Evolutionary conservation across 2,888 invertebrate genomes (phyloP), one percentile per base, ranked within the genome.

Genomic region (Odontocerum albicorne): DNA sequence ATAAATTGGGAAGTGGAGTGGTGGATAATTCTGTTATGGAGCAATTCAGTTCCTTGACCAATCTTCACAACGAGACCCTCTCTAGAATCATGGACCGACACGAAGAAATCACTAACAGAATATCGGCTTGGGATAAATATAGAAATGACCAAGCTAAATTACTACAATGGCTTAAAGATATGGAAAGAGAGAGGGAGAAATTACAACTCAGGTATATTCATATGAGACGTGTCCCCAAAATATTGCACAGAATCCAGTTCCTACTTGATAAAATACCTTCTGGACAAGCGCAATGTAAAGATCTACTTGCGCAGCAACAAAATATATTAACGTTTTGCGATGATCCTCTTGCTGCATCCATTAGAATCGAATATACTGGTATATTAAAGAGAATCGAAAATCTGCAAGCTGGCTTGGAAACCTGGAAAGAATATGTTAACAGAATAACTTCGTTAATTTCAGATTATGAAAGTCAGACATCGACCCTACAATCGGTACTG

Each of bases 151-250:
- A 90, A 67, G 83, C 82, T 0, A 80, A 81, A 45, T 71, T 93
- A 3, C 73, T 92, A n/a, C 73, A 81, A 21, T 92, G 92, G 92
- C 74, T 93, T 43, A 88, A 88, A 63, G 86, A 86, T 52, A 83
- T 88, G 63, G 93, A 93, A 68, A 80, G 85, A 19, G 91, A 92
- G 64, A 83, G 89, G 36, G 85, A 86, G 64, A 82, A 83, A 60
- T 73, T 94, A 38, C 90, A 91, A 65, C 73, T 93, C 16, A 79
- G 90, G 63, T 92, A 92, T 66, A 85, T 93, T 13, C 89, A 91
- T 63, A 79, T 91, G 21, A 83, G 87, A 65, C 80, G 88, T 45
- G 78, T 93, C 62, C 84, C 88, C 17, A 88, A 86, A 65, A 76
- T 89, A 49, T 73, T 88, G 46, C 72, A 80, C 10, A 82, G 84